These are phyloP conservation scores for Stenoptilia bipunctidactyla DNA, from an alignment of 2,888 invertebrate species.

Conservation along the genomic window DNA sequence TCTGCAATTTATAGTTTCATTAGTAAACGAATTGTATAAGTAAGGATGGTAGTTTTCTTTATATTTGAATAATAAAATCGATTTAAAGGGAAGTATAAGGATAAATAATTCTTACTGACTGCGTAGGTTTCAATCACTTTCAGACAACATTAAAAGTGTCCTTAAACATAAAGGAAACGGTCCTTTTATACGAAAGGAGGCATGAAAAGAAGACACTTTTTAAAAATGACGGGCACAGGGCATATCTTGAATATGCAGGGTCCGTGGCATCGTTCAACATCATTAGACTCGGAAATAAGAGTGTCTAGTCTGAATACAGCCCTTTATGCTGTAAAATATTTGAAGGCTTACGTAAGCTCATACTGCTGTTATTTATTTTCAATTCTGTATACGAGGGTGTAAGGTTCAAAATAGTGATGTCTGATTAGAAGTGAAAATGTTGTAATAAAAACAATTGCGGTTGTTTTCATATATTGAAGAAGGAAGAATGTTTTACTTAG, in stretches of 20 bases:
- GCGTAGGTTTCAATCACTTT: slow-evolving; percentile 28
- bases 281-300: slow-evolving; percentile 51
- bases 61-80: too few species aligned
- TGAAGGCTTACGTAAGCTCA: not conserved
- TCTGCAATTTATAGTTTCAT: too few species aligned
- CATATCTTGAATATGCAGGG: slow-evolving; percentile 53
- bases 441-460: too few species aligned
- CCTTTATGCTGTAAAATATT: not conserved
- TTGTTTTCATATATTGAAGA: too few species aligned
- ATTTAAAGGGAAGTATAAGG: too few species aligned
- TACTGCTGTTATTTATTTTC: too few species aligned
- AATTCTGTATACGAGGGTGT: too few species aligned
- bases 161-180: slow-evolving; percentile 54
- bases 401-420: too few species aligned
- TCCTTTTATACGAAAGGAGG: slow-evolving; percentile 44
- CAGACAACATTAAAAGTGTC: slow-evolving; percentile 44
- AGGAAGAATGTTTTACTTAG: too few species aligned
- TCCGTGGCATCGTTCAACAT: slow-evolving; percentile 56
- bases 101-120: slow-evolving; percentile 30
- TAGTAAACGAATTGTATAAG: too few species aligned
- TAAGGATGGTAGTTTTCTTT: too few species aligned
- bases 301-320: slow-evolving; percentile 29
- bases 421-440: too few species aligned
- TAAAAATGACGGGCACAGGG: slow-evolving; percentile 43
- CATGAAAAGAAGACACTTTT: slow-evolving; percentile 56